These are phyloP conservation scores for Genyomyrus donnyi DNA, from an alignment of 2,113 vertebrate genomes.

Conservation along the genomic window DNA sequence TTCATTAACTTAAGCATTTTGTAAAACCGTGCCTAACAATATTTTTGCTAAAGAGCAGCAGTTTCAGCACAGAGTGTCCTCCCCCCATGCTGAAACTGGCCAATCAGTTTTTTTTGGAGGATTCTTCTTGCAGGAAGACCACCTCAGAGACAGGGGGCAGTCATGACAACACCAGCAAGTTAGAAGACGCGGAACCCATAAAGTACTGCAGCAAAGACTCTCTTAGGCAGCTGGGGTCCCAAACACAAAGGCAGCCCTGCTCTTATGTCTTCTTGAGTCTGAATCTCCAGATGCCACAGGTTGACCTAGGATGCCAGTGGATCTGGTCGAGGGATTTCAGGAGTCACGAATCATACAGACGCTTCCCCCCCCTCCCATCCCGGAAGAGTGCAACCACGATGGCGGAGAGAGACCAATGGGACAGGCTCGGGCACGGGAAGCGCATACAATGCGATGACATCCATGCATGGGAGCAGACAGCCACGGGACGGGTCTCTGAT, in stretches of 20 bases:
- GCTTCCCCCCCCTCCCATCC: too few relatives aligned
- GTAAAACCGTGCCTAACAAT: not conserved
- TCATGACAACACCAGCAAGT: not conserved
- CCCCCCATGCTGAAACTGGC: not conserved
- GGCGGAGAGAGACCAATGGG: conserved; percentile 28
- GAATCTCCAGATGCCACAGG: not conserved
- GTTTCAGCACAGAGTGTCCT: not conserved
- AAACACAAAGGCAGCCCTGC: not conserved
- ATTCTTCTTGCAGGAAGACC: not conserved
- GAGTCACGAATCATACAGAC: not conserved
- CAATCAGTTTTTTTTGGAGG: not conserved
- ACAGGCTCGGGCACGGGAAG: conserved; percentile 32
- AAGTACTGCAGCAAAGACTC: not conserved
- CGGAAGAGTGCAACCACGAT: conserved; percentile 22
- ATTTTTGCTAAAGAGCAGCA: not conserved
- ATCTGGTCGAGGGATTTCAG: not conserved
- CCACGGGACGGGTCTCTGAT: conserved; percentile 26
- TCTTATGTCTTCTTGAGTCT: not conserved
- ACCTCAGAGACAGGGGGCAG: not conserved
- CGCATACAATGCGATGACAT: conserved; percentile 37
- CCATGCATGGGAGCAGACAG: conserved; percentile 26
- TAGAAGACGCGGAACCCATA: not conserved
- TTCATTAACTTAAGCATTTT: not conserved
- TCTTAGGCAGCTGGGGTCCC: not conserved
- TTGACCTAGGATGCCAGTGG: not conserved